phyloP scores from a whole-genome alignment of 1,140 invertebrate species.

The Schmidtea mediterranea region DNA sequence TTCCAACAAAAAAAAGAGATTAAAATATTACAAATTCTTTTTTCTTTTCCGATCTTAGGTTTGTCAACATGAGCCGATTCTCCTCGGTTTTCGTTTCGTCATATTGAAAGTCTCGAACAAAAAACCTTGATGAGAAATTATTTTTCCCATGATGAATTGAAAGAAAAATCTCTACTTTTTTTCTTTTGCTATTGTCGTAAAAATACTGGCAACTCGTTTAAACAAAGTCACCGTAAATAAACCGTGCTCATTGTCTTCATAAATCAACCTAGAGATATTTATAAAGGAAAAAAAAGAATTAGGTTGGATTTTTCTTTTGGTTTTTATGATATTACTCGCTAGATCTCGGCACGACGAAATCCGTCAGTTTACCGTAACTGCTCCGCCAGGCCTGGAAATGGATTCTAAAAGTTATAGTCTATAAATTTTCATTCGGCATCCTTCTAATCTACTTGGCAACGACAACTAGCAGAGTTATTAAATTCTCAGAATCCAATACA shows the following conservation, averaged over 20 bases:
- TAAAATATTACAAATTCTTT: slow-evolving; percentile 58
- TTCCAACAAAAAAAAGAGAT: too few species aligned
- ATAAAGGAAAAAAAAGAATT: too few species aligned
- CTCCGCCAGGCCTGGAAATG: too few species aligned
- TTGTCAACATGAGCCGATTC: slow-evolving; percentile 84
- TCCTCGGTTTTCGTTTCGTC: slow-evolving; percentile 81
- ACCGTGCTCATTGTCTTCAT: slow-evolving; percentile 67
- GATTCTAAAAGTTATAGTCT: too few species aligned
- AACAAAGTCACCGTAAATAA: slow-evolving; percentile 80
- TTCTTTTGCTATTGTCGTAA: slow-evolving; percentile 75
- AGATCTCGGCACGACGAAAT: too few species aligned
- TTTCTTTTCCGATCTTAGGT: slow-evolving; percentile 85
- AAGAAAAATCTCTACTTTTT: slow-evolving; percentile 41
- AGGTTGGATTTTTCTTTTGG: too few species aligned
- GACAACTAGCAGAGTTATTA: slow-evolving; percentile 78
- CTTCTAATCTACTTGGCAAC: slow-evolving; percentile 76
- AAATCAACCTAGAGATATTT: slow-evolving; percentile 34
- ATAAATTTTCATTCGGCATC: too few species aligned
- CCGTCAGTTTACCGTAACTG: too few species aligned
- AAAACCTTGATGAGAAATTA: slow-evolving; percentile 34
- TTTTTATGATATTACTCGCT: too few species aligned
- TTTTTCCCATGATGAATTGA: too few species aligned
- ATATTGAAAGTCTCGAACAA: slow-evolving; percentile 86
- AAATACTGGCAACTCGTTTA: slow-evolving; percentile 81
- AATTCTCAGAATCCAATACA: slow-evolving; percentile 84